phyloP scores from a whole-genome alignment of 2,888 invertebrate genomes.

The Neocrepidodera transversa region DNA sequence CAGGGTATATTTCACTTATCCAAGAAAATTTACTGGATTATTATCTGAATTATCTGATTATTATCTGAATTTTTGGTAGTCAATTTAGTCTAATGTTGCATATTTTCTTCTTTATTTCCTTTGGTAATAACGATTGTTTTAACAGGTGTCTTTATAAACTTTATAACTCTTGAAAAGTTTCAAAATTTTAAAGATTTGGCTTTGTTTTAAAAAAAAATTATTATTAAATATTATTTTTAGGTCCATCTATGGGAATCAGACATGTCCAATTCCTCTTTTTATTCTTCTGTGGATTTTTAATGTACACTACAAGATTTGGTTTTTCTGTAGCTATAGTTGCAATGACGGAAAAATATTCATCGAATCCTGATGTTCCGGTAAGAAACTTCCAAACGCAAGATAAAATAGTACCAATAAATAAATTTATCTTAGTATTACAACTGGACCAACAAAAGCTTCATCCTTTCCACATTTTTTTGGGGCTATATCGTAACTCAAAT shows the following conservation, averaged over 20 bases:
- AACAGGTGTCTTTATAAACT: too few relatives aligned
- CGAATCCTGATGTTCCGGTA: constrained; percentile 16
- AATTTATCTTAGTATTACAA: constrained; percentile 12
- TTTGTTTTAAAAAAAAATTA: too few relatives aligned
- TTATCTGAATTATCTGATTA: too few relatives aligned
- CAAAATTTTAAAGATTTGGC: too few relatives aligned
- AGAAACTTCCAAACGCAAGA: not conserved
- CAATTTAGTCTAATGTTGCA: too few relatives aligned
- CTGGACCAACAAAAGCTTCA: constrained; percentile 10
- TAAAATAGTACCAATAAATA: not conserved
- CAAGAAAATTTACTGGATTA: too few relatives aligned
- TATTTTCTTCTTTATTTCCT: too few relatives aligned
- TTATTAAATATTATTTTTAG: constrained; percentile 11
- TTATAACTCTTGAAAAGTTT: too few relatives aligned
- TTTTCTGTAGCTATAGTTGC: constrained; percentile 17
- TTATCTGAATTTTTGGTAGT: too few relatives aligned
- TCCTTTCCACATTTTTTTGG: constrained; percentile 14
- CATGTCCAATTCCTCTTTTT: constrained; percentile 8
- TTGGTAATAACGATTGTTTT: too few relatives aligned
- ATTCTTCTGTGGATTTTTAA: not conserved
- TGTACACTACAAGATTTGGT: constrained; percentile 14
- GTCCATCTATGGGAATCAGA: constrained; percentile 4
- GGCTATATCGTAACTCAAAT: constrained; percentile 8
- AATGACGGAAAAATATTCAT: constrained; percentile 6
- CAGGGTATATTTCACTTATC: too few relatives aligned